Evolutionary conservation across 2,113 vertebrate species (phyloP).

Genomic region (Colaptes auratus): DNA sequence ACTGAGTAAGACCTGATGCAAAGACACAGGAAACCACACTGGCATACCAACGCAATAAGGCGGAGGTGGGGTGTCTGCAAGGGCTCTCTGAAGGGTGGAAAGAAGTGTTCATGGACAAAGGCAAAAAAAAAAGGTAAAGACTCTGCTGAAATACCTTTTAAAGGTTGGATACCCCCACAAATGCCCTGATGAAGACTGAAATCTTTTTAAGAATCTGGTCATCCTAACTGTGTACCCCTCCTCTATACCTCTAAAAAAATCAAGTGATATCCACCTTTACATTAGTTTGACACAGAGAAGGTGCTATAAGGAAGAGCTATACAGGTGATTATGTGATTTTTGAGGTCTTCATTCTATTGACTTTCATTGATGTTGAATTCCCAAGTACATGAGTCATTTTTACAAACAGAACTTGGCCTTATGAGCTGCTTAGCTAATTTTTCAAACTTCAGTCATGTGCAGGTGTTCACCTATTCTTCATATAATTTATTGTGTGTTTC

Average conservation of each 20-base stretch:
- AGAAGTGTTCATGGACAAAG: constrained; percentile 28
- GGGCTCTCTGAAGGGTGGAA: neutral
- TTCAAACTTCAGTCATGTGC: neutral
- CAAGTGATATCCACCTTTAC: neutral
- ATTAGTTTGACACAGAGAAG: neutral
- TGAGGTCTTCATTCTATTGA: neutral
- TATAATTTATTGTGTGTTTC: neutral
- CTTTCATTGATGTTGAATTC: neutral
- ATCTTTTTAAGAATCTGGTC: constrained; percentile 13
- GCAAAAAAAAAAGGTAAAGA: constrained; percentile 30
- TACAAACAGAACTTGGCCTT: neutral
- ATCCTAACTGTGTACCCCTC: neutral
- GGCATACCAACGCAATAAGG: neutral
- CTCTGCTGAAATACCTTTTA: neutral
- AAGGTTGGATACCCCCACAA: constrained; percentile 25
- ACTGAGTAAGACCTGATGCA: constrained; percentile 50
- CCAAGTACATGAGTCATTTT: neutral
- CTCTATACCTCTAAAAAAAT: neutral
- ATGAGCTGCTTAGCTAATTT: neutral
- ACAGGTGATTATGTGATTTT: neutral
- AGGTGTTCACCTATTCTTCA: neutral
- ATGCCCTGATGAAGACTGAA: neutral
- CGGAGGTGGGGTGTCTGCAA: neutral
- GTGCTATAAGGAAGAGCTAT: neutral
- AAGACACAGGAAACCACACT: constrained; percentile 59